Evolutionary conservation across 2,888 invertebrate genomes (phyloP).

Genomic region (Drosophila kanekoi): DNA sequence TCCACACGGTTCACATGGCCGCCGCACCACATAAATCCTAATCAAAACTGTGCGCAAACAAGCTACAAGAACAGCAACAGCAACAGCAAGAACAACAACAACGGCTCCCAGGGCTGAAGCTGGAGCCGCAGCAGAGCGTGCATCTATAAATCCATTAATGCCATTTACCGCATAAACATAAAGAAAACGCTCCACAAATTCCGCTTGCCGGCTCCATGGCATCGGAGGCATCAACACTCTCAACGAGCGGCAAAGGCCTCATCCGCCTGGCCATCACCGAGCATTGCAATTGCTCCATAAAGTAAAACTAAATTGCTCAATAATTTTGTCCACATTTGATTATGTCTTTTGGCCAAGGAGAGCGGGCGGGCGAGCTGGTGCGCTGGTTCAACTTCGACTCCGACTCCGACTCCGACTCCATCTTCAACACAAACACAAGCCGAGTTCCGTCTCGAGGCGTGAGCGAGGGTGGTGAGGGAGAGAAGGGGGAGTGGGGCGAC

Average conservation of each 20-base stretch:
- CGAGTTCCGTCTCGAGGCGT: not conserved
- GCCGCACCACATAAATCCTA: conserved; percentile 70
- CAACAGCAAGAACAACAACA: not conserved
- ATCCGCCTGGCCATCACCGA: conserved; percentile 30
- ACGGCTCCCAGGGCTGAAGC: conserved; percentile 8
- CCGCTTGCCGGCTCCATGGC: conserved; percentile 1
- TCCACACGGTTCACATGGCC: conserved; percentile 42
- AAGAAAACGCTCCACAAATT: conserved; percentile 60
- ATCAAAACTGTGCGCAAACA: conserved; percentile 72
- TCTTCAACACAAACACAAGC: not conserved
- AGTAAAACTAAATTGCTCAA: conserved; percentile 83
- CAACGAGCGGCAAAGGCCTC: conserved; percentile 16
- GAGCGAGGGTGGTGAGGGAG: not conserved
- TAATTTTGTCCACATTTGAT: conserved; percentile 82
- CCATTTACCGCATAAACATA: conserved; percentile 80
- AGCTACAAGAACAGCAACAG: conserved; percentile 30
- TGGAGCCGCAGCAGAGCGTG: conserved; percentile 41
- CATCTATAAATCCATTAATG: conserved; percentile 80
- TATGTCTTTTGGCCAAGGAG: conserved; percentile 71
- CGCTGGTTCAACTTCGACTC: conserved; percentile 35
- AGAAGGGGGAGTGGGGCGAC: not conserved
- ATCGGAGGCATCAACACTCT: conserved; percentile 36
- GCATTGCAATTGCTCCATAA: conserved; percentile 81
- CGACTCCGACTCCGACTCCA: conserved; percentile 7
- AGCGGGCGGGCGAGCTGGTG: not conserved